Percentiles rank a stretch among this genome's conserved stretches.
Evolutionary conservation across 2,113 vertebrate genomes (phyloP).

Genomic region (Ochotona princeps): DNA sequence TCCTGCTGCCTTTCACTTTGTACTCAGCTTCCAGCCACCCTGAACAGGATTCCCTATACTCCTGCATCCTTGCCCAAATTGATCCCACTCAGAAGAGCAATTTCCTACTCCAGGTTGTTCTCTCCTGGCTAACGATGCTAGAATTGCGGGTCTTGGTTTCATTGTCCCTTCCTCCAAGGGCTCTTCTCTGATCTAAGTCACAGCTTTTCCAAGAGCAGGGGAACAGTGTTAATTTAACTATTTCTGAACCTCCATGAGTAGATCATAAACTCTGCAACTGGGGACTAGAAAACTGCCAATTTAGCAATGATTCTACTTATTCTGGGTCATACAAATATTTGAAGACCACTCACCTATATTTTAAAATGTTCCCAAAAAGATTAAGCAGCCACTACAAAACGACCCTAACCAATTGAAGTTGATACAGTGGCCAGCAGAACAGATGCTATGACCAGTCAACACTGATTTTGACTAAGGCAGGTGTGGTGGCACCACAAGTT

Average conservation of each 20-base stretch:
- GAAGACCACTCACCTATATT: neutral
- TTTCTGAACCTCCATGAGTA: neutral
- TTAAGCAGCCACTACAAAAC: neutral
- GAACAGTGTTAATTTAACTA: neutral
- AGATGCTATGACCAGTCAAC: neutral
- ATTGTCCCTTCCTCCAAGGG: neutral
- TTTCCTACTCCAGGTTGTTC: neutral
- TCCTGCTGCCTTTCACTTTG: neutral
- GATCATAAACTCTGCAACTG: neutral
- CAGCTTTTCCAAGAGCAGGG: neutral
- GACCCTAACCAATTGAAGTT: neutral
- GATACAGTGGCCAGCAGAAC: neutral
- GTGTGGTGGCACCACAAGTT: too few relatives aligned
- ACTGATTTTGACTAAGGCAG: too few relatives aligned
- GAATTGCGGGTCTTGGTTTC: conserved; percentile 6
- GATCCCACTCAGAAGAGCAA: neutral
- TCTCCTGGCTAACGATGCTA: neutral
- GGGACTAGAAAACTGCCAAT: neutral
- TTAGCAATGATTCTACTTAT: neutral
- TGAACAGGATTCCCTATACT: neutral
- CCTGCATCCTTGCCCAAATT: neutral
- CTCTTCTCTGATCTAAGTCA: neutral
- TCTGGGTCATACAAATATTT: neutral
- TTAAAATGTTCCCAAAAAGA: neutral
- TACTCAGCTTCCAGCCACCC: neutral